Percentiles rank a stretch among this genome's conserved stretches.
Evolutionary conservation across 2,113 vertebrate genomes (phyloP).

Genomic region (Rhombomys opimus): DNA sequence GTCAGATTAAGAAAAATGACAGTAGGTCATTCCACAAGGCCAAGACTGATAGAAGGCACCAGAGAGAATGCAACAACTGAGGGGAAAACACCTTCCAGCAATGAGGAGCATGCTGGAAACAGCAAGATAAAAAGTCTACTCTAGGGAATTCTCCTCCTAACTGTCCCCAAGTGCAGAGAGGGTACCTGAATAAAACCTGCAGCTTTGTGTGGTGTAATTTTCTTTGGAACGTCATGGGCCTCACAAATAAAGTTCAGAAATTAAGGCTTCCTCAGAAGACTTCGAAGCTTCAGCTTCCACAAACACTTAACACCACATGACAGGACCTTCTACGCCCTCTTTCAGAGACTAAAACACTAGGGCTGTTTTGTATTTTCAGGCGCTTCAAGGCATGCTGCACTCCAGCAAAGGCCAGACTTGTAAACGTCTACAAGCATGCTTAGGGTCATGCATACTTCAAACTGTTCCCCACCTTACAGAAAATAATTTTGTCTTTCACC

Average conservation of each 20-base stretch:
- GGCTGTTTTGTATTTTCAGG: not conserved
- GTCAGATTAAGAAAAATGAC: conserved; percentile 8
- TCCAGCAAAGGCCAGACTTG: not conserved
- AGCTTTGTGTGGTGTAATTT: not conserved
- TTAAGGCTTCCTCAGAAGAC: not conserved
- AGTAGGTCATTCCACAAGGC: conserved; percentile 31
- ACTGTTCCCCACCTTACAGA: not conserved
- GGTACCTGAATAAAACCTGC: conserved; percentile 4
- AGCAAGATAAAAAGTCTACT: not conserved
- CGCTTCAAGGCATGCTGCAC: not conserved
- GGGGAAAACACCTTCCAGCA: not conserved
- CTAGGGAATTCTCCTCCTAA: not conserved
- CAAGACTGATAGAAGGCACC: conserved; percentile 5
- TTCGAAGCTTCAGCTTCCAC: not conserved
- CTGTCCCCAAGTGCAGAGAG: not conserved
- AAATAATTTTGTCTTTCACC: conserved; percentile 50
- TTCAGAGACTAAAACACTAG: not conserved
- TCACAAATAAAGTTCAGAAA: conserved; percentile 13
- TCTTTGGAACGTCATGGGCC: conserved; percentile 15
- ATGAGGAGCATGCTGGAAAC: not conserved
- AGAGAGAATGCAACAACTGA: not conserved
- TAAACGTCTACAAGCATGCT: not conserved
- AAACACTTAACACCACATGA: not conserved
- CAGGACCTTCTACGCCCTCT: not conserved
- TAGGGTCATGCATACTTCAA: not conserved